Percentiles rank a stretch among this genome's conserved stretches.
phyloP scores from a whole-genome alignment of 2,797 vertebrate genomes.

The Manis javanica region DNA sequence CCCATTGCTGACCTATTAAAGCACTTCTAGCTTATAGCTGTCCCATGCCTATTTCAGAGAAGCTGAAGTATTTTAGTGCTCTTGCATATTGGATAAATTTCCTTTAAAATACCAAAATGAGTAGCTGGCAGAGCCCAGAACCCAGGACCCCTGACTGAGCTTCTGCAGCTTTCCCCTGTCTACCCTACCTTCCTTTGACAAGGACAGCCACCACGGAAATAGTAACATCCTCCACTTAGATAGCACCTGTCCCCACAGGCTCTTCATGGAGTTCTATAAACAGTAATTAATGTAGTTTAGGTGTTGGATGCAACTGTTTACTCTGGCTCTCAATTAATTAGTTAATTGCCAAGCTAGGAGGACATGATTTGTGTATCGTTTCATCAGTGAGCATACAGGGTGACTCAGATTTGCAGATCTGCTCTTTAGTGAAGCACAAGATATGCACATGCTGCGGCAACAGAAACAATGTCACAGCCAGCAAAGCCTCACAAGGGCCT shows the following conservation, averaged over 20 bases:
- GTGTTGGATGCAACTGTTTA: conserved; percentile 53
- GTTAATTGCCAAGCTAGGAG: conserved; percentile 69
- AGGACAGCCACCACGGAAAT: background rate
- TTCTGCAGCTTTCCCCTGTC: rapidly evolving
- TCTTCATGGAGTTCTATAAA: conserved; percentile 46
- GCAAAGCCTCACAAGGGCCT: background rate
- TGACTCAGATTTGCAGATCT: conserved; percentile 50
- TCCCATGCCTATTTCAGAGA: background rate
- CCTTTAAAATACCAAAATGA: background rate
- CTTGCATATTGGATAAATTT: background rate
- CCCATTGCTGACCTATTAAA: background rate
- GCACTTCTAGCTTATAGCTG: background rate
- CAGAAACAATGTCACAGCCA: background rate
- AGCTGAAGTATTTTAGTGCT: background rate
- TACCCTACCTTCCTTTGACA: background rate
- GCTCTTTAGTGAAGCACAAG: background rate
- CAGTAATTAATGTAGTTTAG: conserved; percentile 70
- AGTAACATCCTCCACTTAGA: background rate
- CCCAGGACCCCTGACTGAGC: background rate
- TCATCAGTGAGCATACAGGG: background rate
- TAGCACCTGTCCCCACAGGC: background rate
- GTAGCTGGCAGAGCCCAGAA: background rate
- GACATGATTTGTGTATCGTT: conserved; percentile 13
- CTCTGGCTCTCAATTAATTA: conserved; percentile 72
- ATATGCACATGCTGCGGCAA: background rate